phyloP scores from a whole-genome alignment of 2,113 vertebrate species.

The Capreolus pygargus region DNA sequence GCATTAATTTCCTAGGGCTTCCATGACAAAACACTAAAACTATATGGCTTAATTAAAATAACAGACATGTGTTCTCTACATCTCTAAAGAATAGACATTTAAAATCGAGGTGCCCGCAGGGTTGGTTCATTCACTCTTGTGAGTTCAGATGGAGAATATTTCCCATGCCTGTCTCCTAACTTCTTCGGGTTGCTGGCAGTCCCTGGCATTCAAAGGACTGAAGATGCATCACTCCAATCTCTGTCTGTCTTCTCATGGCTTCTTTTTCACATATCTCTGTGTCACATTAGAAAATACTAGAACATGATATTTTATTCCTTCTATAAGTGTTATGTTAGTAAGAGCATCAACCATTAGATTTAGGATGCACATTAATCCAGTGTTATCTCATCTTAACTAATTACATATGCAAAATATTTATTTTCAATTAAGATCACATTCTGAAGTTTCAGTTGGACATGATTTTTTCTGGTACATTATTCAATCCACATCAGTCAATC shows the following conservation, averaged over 20 bases:
- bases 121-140: not conserved
- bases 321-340: not conserved
- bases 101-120: not conserved
- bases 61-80: not conserved
- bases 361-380: not conserved
- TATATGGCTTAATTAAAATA: not conserved
- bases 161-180: fast-evolving
- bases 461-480: not conserved
- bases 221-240: not conserved
- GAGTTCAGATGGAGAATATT: not conserved
- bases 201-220: not conserved
- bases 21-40: not conserved
- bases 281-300: not conserved
- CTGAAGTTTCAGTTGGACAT: not conserved
- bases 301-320: not conserved
- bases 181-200: not conserved
- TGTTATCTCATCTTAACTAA: not conserved
- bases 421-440: not conserved
- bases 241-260: not conserved
- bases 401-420: not conserved
- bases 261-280: not conserved
- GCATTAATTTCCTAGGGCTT: not conserved
- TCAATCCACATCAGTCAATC: not conserved
- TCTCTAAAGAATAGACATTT: not conserved
- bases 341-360: not conserved